Evolutionary conservation across 2,888 invertebrate species (phyloP).

Genomic region (Tetragnatha montana): DNA sequence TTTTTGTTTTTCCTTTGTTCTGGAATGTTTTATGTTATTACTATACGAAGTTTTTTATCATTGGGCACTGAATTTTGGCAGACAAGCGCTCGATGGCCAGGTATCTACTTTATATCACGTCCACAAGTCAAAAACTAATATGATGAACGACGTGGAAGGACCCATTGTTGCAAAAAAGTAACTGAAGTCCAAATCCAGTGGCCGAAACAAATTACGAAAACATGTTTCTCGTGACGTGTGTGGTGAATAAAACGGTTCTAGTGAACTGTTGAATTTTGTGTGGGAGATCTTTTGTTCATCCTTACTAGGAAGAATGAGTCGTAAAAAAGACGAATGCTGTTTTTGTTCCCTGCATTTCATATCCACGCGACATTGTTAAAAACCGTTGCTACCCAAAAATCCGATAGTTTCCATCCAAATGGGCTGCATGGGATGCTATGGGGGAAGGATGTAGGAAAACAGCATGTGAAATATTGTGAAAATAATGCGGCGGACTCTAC

Average conservation of each 20-base stretch:
- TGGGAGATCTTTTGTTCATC: neutral
- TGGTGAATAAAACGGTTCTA: neutral
- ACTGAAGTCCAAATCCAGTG: neutral
- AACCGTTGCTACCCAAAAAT: neutral
- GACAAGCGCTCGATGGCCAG: no score
- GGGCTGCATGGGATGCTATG: neutral
- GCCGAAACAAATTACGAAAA: neutral
- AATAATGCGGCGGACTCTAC: neutral
- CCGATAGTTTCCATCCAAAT: neutral
- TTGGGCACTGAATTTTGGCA: no score
- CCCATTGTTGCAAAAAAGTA: no score
- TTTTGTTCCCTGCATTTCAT: neutral
- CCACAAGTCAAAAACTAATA: no score
- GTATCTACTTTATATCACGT: no score
- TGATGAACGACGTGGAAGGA: no score
- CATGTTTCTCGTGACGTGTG: neutral
- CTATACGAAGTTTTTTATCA: no score
- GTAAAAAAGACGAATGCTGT: neutral
- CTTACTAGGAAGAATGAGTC: neutral
- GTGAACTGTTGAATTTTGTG: constrained; percentile 1
- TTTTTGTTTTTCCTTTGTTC: no score
- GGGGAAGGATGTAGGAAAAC: neutral
- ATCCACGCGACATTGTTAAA: neutral
- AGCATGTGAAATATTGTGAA: neutral
- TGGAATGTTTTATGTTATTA: no score